A percentile compares a stretch with the other conserved stretches of the same genome.
These are phyloP conservation scores for Rhincodon typus DNA, from an alignment of 2,797 vertebrate genomes.

Conservation along the genomic window DNA sequence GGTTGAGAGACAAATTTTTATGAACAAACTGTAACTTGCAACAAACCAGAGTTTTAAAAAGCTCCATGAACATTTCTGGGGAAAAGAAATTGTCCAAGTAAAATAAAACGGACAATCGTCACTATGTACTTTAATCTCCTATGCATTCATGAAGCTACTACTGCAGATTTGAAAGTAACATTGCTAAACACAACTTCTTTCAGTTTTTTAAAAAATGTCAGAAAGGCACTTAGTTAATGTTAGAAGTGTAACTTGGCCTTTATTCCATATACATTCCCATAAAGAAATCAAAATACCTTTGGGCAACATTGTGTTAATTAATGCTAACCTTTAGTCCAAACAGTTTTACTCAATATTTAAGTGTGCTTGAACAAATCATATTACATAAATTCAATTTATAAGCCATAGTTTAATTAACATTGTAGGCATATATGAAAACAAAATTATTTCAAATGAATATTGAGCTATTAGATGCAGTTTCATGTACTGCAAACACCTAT, in stretches of 20 bases:
- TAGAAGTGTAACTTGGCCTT: neutral
- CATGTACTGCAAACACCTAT: neutral
- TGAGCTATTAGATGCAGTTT: neutral
- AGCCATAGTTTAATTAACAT: neutral
- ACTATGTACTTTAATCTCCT: neutral
- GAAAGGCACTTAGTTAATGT: neutral
- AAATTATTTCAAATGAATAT: neutral
- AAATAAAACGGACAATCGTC: neutral
- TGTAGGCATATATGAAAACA: neutral
- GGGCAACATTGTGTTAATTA: neutral
- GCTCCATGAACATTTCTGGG: neutral
- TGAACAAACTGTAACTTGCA: neutral
- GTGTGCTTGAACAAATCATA: neutral
- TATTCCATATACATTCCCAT: neutral
- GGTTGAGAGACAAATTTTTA: neutral
- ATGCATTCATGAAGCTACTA: neutral
- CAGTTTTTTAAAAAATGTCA: neutral
- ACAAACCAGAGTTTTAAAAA: neutral
- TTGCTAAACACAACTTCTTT: neutral
- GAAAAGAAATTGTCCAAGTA: neutral
- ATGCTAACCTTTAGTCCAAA: neutral
- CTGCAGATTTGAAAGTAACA: neutral
- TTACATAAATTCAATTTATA: neutral
- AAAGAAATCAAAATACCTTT: neutral
- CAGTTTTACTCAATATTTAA: neutral